These are phyloP conservation scores for Chloebia gouldiae DNA, from an alignment of 2,113 vertebrate genomes.

Conservation along the genomic window DNA sequence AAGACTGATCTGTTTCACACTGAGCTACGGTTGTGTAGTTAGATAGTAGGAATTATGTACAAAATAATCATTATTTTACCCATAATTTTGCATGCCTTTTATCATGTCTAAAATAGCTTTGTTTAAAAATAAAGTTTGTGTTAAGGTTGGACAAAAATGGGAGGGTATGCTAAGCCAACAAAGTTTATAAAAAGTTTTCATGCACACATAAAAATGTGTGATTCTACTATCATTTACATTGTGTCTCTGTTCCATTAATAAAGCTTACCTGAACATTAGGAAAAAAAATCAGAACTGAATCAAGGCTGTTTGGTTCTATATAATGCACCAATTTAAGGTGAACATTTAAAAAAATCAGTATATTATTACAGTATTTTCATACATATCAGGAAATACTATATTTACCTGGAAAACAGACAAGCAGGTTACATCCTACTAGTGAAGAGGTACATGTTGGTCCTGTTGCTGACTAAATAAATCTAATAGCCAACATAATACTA, in stretches of 20 bases:
- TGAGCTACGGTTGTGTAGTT: background rate
- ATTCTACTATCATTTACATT: background rate
- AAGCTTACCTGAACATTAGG: background rate
- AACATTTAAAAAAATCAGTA: rapidly evolving
- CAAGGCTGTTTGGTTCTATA: background rate
- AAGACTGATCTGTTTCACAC: background rate
- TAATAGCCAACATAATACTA: background rate
- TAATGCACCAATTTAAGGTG: background rate
- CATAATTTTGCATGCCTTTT: background rate
- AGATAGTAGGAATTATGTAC: background rate
- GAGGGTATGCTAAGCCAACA: background rate
- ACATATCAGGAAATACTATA: background rate
- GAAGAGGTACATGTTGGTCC: background rate
- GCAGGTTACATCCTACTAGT: background rate
- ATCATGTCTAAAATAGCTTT: background rate
- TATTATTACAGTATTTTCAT: background rate
- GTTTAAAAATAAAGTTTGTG: background rate
- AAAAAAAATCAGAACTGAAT: background rate
- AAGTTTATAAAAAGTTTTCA: background rate
- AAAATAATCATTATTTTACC: background rate
- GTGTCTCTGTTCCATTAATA: background rate
- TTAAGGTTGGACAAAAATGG: background rate
- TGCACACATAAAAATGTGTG: rapidly evolving
- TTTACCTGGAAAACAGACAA: background rate
- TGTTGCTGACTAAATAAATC: background rate